These are phyloP conservation scores for Apamea epomidion DNA, from an alignment of 2,888 invertebrate species.

Conservation along the genomic window DNA sequence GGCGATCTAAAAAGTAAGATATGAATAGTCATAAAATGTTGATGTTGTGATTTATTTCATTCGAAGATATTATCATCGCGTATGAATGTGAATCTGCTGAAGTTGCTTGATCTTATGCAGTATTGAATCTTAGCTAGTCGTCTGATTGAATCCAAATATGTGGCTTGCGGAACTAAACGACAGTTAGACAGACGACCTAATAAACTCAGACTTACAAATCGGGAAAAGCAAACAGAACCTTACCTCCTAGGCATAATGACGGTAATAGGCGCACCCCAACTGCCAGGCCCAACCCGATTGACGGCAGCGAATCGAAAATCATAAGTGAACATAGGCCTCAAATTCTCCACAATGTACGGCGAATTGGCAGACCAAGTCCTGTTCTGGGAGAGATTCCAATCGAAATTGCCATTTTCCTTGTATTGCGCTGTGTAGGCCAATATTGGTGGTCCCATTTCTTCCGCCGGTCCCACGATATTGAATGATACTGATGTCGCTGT, in stretches of 20 bases:
- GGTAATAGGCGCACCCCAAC: conserved; percentile 92
- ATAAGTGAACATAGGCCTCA: conserved; percentile 94
- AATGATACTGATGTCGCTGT: conserved; percentile 97
- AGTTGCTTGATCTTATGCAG: not conserved
- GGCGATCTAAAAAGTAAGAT: conserved; percentile 88
- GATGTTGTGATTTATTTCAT: conserved; percentile 14
- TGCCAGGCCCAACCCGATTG: conserved; percentile 95
- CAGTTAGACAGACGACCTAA: not conserved
- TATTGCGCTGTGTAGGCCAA: conserved; percentile 94
- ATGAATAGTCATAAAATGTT: conserved; percentile 35
- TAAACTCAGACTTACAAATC: not conserved
- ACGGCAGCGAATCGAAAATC: conserved; percentile 96
- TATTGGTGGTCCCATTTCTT: conserved; percentile 94
- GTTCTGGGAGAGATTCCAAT: conserved; percentile 93
- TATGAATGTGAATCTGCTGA: not conserved
- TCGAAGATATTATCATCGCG: not conserved
- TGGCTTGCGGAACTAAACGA: not conserved
- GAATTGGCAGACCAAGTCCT: conserved; percentile 95
- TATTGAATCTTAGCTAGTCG: not conserved
- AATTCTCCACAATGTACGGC: conserved; percentile 94
- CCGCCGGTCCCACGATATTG: conserved; percentile 93
- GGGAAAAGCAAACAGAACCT: conserved; percentile 23
- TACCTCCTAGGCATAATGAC: conserved; percentile 94
- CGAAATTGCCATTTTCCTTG: conserved; percentile 92
- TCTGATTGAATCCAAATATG: conserved; percentile 11